A percentile compares a stretch with the other conserved stretches of the same genome.
phyloP scores from a whole-genome alignment of 2,797 vertebrate species.

The Austrolebias charrua region DNA sequence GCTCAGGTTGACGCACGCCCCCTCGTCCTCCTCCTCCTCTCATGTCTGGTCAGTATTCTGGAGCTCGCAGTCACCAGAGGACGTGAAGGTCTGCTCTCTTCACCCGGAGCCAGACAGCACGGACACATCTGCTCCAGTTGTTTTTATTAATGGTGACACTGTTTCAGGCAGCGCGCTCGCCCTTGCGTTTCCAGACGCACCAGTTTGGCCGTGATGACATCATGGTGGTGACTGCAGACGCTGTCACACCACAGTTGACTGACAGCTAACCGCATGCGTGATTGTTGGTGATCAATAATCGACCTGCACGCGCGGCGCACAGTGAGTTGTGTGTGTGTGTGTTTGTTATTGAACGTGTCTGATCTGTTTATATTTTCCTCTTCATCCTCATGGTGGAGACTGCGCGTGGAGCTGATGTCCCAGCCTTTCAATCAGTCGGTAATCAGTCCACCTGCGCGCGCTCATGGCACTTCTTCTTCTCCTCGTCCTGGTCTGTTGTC shows the following conservation, averaged over 20 bases:
- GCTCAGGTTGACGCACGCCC: constrained; percentile 71
- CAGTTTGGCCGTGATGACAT: constrained; percentile 69
- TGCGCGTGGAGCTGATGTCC: neutral
- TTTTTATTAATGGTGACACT: constrained; percentile 24
- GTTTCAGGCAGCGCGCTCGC: constrained; percentile 40
- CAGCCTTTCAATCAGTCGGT: constrained; percentile 32
- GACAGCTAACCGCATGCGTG: constrained; percentile 44
- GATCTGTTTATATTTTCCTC: constrained; percentile 38
- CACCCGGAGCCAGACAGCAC: constrained; percentile 70
- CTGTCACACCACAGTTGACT: constrained; percentile 36
- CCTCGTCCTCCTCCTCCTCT: too few species aligned
- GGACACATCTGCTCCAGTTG: constrained; percentile 43
- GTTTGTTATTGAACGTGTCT: constrained; percentile 68
- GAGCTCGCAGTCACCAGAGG: constrained; percentile 62
- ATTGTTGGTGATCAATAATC: constrained; percentile 48
- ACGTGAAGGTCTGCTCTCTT: constrained; percentile 78
- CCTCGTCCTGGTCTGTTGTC: constrained; percentile 9
- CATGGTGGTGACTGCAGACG: constrained; percentile 55
- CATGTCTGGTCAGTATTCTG: too few species aligned
- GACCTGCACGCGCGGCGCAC: constrained; percentile 29
- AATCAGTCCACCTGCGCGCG: constrained; percentile 70
- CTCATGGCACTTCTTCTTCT: constrained; percentile 25
- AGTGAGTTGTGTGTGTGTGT: constrained; percentile 29
- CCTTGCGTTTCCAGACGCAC: constrained; percentile 58
- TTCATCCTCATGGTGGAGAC: constrained; percentile 8